Evolutionary conservation across 1,140 invertebrate species (phyloP), one percentile per base, ranked within the genome.

Genomic region (Drosophila tsacasi): DNA sequence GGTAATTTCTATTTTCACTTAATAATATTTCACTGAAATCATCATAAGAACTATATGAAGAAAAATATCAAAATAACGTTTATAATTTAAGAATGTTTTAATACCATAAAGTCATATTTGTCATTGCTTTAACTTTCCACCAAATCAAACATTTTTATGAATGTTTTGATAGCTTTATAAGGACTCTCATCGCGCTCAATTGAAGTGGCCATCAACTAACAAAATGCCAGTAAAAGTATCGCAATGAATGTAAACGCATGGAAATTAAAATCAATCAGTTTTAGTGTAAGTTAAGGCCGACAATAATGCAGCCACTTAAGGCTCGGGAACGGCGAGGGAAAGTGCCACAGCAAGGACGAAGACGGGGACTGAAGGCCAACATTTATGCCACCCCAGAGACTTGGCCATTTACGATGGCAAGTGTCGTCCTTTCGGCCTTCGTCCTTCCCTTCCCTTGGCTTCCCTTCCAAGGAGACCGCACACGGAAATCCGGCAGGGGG

Each of bases 261-360:
- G 73, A 60, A 90, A 91, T 91, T 90, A 91, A 91, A 91, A 91
- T 92, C 90, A 91, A 92, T 91, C 90, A 83, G 90, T 90, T 91
- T 91, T 90, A 92, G 84, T 90, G 85, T 90, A 75, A 67, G 82
- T 77, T 92, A 91, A 90, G 75, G 83, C 82, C 66, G 63, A 37
- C 85, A 81, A 91, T 91, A 91, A 91, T 85, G 85, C 85, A 83
- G 90, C 82, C 89, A 91, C 90, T 91, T 91, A 91, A 87, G 76
- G 50, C 63, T 73, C 69, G 47, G 75, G 46, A 55, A 59, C 21
- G 32, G 13, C 47, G 5, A 30, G 32, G 50, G 46, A 37, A 60
- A 75, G 37, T 27, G 46, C 32, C 52, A 0, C 32, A 23, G 32
- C 52, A 39, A 39, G 58, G 47, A 46, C 54, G 39, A 57, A 12